Conservation (phyloP, 2,888 invertebrate genomes). For the Drosophila histrio region DNA sequence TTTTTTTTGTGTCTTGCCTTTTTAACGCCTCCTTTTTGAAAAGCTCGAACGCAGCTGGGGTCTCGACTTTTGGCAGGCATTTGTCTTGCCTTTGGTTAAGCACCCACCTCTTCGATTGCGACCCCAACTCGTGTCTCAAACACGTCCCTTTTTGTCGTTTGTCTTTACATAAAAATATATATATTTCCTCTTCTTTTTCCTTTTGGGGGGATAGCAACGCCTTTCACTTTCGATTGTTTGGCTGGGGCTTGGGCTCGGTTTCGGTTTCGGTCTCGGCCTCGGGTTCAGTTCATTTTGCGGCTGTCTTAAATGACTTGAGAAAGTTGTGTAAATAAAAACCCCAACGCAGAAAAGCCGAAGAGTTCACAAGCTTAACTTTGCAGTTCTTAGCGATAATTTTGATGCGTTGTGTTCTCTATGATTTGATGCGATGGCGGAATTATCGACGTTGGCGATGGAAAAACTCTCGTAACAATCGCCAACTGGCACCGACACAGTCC, state of each 20-base stretch:
- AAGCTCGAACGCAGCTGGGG: constrained; percentile 15
- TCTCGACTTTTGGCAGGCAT: constrained; percentile 49
- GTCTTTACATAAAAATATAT: constrained; percentile 26
- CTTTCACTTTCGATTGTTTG: constrained; percentile 45
- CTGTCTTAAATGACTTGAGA: constrained; percentile 63
- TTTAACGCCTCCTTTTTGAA: constrained; percentile 52
- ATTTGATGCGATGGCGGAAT: constrained; percentile 34
- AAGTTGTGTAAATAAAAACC: constrained; percentile 72
- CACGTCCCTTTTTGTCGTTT: constrained; percentile 38
- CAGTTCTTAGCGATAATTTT: constrained; percentile 36
- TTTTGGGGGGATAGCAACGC: constrained; percentile 19
- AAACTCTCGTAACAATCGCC: constrained; percentile 66
- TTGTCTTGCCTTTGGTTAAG: constrained; percentile 38
- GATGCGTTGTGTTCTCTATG: constrained; percentile 5
- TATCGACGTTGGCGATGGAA: constrained; percentile 42
- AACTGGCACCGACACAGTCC: constrained; percentile 62
- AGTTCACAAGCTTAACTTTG: constrained; percentile 23
- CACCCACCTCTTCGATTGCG: neutral
- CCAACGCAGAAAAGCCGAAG: constrained; percentile 14
- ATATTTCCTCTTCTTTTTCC: constrained; percentile 13
- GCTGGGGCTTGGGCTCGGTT: neutral
- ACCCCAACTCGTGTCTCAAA: neutral
- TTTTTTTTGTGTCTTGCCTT: constrained; percentile 46
- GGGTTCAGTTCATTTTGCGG: constrained; percentile 67
- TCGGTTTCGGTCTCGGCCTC: neutral